Evolutionary conservation across 2,888 invertebrate species (phyloP), one percentile per base, ranked within the genome.

Genomic region (Erebia palarica): DNA sequence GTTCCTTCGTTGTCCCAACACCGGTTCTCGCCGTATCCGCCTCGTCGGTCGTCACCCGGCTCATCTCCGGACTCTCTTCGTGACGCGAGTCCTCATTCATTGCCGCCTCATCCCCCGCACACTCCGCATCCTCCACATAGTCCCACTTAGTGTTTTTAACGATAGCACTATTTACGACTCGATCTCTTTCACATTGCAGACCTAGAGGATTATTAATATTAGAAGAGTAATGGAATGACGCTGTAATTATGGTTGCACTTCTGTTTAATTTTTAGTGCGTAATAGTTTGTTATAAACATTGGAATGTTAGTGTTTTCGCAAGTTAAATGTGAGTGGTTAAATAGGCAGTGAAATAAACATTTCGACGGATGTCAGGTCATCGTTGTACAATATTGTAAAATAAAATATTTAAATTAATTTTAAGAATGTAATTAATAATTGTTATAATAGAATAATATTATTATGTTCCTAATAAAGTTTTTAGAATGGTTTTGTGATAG

Each of bases 31-130:
- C 95, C 95, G 58, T 95, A 95, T 80, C 94, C 94, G 18, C 87
- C 91, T 42, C 88, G 93, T 9, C 87, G 92, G 21, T 80, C 89
- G 1, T 94, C 94, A 0, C 94, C 94, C 1, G 92, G 92, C 68
- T 94, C 95, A 4, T 95, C 95, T 11, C 95, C 95, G 44, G 95
- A 95, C 86, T 95, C 94, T 72, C 84, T 94, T 75, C 94, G 94
- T 77, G 94, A 94, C 76, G 88, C 88, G 70, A 91, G 90, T 79
- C 91, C 91, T 65, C 91, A 87, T 78, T 86, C 91, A 21, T 76
- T 83, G 68, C 89, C 87, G 18, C 82, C 87, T 71, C 86, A 86
- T 36, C 81, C 87, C 67, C 81, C 88, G 70, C 90, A 89, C 77
- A 84, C 84, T 11, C 89, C 91, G 59, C 90, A 89, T 75, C 87